Conservation (phyloP, 2,797 vertebrate genomes). For the Sebastes diaconus region DNA sequence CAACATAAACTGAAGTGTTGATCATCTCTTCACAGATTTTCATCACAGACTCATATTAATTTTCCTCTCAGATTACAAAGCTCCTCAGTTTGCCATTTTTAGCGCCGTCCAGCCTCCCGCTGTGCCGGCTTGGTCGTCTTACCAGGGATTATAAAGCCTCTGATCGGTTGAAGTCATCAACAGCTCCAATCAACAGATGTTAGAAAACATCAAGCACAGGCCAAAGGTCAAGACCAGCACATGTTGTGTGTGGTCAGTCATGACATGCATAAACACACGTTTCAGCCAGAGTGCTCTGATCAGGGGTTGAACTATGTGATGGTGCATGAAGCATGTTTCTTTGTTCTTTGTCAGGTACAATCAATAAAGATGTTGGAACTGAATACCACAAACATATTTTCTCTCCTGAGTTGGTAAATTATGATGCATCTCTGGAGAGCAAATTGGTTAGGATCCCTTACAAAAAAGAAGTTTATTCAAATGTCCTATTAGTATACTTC, state of each 20-base stretch:
- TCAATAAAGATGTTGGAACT: neutral
- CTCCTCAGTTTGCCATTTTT: constrained; percentile 44
- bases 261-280: neutral
- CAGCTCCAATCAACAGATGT: constrained; percentile 34
- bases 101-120: neutral
- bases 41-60: constrained; percentile 11
- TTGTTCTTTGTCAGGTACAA: neutral
- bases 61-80: constrained; percentile 24
- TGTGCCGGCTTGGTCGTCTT: neutral
- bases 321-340: neutral
- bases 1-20: constrained; percentile 16
- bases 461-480: too few relatives aligned
- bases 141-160: constrained; percentile 43
- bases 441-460: too few relatives aligned
- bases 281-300: neutral
- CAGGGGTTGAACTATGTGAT: neutral
- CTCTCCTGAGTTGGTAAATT: neutral
- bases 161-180: constrained; percentile 28
- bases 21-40: constrained; percentile 23
- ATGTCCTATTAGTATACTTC: too few relatives aligned
- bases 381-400: too few relatives aligned
- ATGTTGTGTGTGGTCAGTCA: neutral
- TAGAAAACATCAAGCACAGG: neutral
- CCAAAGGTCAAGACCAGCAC: neutral
- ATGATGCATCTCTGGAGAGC: neutral